phyloP scores from a whole-genome alignment of 2,113 vertebrate genomes.

The Arvicanthis niloticus region DNA sequence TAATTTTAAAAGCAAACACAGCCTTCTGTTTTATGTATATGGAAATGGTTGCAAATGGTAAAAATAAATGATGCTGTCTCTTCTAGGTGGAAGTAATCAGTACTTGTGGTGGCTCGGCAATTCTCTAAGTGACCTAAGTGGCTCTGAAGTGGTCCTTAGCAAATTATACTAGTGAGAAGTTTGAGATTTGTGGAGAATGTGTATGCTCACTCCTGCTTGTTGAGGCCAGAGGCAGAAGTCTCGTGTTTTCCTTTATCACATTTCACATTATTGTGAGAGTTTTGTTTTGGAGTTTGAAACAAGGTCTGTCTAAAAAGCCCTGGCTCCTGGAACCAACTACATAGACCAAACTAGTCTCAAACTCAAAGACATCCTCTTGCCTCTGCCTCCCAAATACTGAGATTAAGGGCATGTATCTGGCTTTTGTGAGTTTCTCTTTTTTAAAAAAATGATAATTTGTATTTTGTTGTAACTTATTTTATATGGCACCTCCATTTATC shows the following conservation, averaged over 20 bases:
- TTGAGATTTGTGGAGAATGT: not conserved
- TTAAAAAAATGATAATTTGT: not conserved
- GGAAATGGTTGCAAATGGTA: not conserved
- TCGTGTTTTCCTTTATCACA: not conserved
- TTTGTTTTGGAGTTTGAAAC: not conserved
- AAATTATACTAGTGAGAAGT: not conserved
- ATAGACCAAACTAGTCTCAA: not conserved
- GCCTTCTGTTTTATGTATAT: not conserved
- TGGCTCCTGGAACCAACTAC: not conserved
- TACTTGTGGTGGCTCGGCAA: not conserved
- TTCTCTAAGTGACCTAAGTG: not conserved
- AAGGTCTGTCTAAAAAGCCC: not conserved
- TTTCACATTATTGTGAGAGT: not conserved
- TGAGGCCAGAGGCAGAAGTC: not conserved
- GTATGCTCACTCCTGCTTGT: not conserved
- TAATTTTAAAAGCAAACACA: not conserved
- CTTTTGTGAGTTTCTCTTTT: not conserved
- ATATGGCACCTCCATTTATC: not conserved
- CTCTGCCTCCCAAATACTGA: not conserved
- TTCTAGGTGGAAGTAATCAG: not conserved
- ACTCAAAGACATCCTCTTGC: not conserved
- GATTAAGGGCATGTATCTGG: not conserved
- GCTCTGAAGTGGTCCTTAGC: not conserved
- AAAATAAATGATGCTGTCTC: not conserved
- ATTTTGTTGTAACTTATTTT: constrained; percentile 2